Base-by-base conservation (phyloP, 30 jellyfish, hydroid and myxozoan species). In the Sanderia malayensis region DNA sequence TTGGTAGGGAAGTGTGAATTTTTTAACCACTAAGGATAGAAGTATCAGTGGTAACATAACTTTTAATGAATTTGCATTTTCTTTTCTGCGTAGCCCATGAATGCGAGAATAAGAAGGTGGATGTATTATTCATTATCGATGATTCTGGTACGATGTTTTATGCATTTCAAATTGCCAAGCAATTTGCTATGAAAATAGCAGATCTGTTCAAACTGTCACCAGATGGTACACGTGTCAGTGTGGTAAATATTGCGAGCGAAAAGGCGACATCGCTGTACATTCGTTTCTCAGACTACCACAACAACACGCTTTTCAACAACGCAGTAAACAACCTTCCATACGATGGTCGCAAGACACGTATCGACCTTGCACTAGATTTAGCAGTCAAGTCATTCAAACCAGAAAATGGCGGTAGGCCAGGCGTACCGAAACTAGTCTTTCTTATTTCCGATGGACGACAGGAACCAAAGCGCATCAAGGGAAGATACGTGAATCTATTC, bases 391-490 rank as follows among this genome's bases (percentile, higher is more conserved):
- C 70, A 4, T 73, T 73, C 33, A 32, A 53, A 21, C 44, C 70
- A 9, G 58, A 58, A 44, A 73, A 73, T 33, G 85, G 85, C 21
- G 85, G 63, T 17, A 37, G 85, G 18, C 73, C 73, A 6, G 61
- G 41, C 11, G 76, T 30, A 32, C 75, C 75, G 28, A 73, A 73
- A 58, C n/a, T 73, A 44, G 73, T 73, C 0, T 73, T 73, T n/a
- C 10, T 73, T n/a, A 18, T 73, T 1, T 52, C 85, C 24, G 85
- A 73, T 58, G 85, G 85, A 1, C 20, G 76, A 73, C 85, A 73
- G 31, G 70, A 53, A 31, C 85, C 85, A 17, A 27, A 26, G 21
- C 15, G 20, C 25, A 22, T 73, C 30, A 31, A 58, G 15, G 76
- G 85, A 1, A 44, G 76, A 1, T 58, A 32, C 26, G 76, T 73